phyloP scores from a whole-genome alignment of 2,888 invertebrate species.

The Cantharis rufa region DNA sequence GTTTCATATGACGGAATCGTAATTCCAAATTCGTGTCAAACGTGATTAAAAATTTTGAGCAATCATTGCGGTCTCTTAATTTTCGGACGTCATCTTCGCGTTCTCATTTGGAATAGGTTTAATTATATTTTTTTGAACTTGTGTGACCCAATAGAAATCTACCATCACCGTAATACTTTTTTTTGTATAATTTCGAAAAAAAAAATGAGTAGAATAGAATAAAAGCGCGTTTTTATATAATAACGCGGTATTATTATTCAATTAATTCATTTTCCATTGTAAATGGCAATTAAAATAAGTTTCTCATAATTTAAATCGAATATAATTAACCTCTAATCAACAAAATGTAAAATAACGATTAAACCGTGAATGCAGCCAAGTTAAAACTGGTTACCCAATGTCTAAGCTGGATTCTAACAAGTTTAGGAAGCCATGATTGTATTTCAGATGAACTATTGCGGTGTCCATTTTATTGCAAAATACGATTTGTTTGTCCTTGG shows the following conservation, averaged over 20 bases:
- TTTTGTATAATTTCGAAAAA: not conserved
- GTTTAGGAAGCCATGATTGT: slow-evolving; percentile 10
- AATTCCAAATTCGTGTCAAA: no score
- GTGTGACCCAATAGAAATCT: not conserved
- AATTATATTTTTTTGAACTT: not conserved
- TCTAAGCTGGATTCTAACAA: not conserved
- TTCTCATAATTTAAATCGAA: not conserved
- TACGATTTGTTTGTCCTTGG: slow-evolving; percentile 40
- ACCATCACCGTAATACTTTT: not conserved
- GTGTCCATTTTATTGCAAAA: slow-evolving; percentile 38
- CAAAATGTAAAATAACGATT: not conserved
- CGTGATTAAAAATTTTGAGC: not conserved
- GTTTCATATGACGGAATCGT: no score
- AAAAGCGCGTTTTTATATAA: not conserved
- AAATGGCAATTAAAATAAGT: not conserved
- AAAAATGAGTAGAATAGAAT: not conserved
- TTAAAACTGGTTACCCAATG: not conserved
- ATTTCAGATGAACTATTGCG: slow-evolving; percentile 14
- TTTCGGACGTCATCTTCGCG: not conserved
- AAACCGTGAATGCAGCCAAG: not conserved
- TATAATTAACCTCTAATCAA: not conserved
- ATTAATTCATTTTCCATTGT: not conserved
- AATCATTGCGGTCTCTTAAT: not conserved
- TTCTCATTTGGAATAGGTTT: not conserved
- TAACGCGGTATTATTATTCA: not conserved